A percentile compares a stretch with the other conserved stretches of the same genome.
These are phyloP conservation scores for Dasysyrphus tricinctus DNA, from an alignment of 2,888 invertebrate species.

Conservation along the genomic window DNA sequence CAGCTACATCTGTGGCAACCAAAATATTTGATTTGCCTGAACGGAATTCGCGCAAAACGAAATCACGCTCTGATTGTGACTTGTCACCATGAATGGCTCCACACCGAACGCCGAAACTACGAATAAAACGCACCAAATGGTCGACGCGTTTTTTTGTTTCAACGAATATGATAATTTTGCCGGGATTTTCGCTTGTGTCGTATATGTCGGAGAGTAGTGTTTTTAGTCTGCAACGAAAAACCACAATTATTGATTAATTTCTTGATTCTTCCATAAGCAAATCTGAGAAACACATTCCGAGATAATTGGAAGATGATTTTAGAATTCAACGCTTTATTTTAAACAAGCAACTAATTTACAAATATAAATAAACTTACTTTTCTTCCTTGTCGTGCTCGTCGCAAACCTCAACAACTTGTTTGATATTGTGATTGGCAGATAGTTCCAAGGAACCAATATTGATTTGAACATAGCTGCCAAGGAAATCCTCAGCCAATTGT, in stretches of 20 bases:
- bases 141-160: conserved; percentile 98
- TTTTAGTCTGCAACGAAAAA: conserved; percentile 79
- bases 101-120: conserved; percentile 92
- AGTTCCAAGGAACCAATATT: conserved; percentile 93
- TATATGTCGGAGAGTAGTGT: conserved; percentile 88
- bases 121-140: conserved; percentile 91
- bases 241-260: not conserved
- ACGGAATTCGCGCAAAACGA: conserved; percentile 95
- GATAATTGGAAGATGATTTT: not conserved
- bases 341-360: too few species aligned
- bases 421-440: conserved; percentile 96
- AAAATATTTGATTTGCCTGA: conserved; percentile 94
- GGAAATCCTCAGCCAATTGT: conserved; percentile 95
- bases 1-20: conserved; percentile 99
- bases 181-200: conserved; percentile 89
- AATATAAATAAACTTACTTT: conserved; percentile 82
- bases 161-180: conserved; percentile 97
- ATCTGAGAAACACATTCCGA: too few species aligned
- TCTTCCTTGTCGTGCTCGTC: conserved; percentile 90
- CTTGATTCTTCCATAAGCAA: not conserved
- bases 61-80: conserved; percentile 96
- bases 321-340: not conserved
- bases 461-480: conserved; percentile 94
- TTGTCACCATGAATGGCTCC: conserved; percentile 98
- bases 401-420: conserved; percentile 92